Evolutionary conservation across 2,888 invertebrate genomes (phyloP).

Genomic region (Phorcus lineatus): DNA sequence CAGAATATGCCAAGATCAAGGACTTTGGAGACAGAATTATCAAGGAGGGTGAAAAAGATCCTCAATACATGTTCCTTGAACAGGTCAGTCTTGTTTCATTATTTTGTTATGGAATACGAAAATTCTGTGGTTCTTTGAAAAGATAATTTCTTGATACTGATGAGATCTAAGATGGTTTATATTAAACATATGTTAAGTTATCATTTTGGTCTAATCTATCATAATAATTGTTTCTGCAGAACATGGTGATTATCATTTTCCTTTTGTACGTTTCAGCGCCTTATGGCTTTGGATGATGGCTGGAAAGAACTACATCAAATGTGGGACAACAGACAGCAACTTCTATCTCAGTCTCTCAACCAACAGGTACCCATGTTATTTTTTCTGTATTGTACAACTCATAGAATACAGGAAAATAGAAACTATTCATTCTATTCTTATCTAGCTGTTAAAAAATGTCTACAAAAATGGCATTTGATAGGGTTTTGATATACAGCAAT

Average conservation of each 20-base stretch:
- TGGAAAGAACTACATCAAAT: slow-evolving; percentile 99
- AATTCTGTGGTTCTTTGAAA: not conserved
- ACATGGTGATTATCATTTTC: not conserved
- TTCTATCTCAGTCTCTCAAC: slow-evolving; percentile 95
- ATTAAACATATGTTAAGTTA: not conserved
- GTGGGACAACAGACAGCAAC: slow-evolving; percentile 98
- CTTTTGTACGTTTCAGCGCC: slow-evolving; percentile 78
- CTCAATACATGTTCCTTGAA: slow-evolving; percentile 99
- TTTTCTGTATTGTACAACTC: not conserved
- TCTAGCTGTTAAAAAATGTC: not conserved
- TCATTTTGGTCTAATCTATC: not conserved
- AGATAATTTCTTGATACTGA: not conserved
- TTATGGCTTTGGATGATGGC: slow-evolving; percentile 98
- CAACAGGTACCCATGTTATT: slow-evolving; percentile 62
- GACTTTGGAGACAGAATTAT: slow-evolving; percentile 88
- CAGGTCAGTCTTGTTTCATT: slow-evolving; percentile 78
- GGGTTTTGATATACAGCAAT: no score
- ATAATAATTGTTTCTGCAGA: not conserved
- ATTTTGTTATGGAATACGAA: not conserved
- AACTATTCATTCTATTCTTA: no score
- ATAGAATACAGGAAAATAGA: no score
- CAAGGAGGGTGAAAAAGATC: slow-evolving; percentile 87
- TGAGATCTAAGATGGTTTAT: not conserved
- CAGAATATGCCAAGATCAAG: slow-evolving; percentile 99
- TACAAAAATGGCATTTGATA: not conserved